A percentile compares a stretch with the other conserved stretches of the same genome.
Conservation (phyloP, 2,113 vertebrate species). For the Oceanodroma tethys region DNA sequence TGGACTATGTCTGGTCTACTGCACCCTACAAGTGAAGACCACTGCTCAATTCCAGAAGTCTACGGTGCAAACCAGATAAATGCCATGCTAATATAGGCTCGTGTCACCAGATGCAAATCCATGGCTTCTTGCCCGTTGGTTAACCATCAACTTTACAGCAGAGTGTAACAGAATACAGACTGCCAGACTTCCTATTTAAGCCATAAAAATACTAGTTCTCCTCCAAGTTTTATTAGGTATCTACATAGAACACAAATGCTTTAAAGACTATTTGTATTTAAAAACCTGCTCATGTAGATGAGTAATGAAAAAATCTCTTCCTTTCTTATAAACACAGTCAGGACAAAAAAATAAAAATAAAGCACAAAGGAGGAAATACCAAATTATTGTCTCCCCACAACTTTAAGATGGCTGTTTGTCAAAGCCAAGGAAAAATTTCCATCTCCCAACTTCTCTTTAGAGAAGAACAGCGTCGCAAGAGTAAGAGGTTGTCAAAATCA, state of each 20-base stretch:
- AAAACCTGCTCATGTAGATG: background rate
- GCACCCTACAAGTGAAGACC: background rate
- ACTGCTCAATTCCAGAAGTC: background rate
- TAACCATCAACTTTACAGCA: background rate
- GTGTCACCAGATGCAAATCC: background rate
- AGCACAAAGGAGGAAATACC: background rate
- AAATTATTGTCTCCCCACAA: background rate
- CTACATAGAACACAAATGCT: background rate
- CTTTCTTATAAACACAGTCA: background rate
- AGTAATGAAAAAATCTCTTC: background rate
- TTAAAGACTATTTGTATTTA: background rate
- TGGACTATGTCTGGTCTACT: background rate
- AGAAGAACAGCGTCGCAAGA: background rate
- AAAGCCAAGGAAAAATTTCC: background rate
- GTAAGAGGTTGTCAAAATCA: background rate
- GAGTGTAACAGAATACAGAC: background rate
- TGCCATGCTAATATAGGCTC: background rate
- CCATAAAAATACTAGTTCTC: background rate
- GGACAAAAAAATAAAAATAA: background rate
- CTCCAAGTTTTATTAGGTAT: background rate
- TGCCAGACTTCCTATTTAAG: background rate
- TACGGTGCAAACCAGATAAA: rapidly evolving
- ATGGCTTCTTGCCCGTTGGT: background rate
- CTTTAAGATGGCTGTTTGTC: background rate
- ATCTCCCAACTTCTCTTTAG: background rate